Evolutionary conservation across 2,113 vertebrate genomes (phyloP).

Genomic region (Climacteris rufus): DNA sequence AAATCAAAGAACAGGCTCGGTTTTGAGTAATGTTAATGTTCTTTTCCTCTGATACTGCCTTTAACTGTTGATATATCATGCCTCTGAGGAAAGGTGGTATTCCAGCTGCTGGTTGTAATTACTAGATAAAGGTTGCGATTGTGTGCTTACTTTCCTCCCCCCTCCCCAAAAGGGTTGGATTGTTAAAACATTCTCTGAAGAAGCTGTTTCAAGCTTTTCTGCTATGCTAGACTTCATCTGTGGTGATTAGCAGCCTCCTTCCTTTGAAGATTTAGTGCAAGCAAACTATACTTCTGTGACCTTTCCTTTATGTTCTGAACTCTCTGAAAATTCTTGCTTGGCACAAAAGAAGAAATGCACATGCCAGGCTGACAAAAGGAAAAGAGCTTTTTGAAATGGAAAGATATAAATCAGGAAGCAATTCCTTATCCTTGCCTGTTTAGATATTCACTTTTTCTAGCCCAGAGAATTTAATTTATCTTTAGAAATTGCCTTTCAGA

Average conservation of each 20-base stretch:
- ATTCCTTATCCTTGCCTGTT: neutral
- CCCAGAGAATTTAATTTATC: neutral
- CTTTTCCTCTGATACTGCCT: neutral
- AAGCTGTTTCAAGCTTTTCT: conserved; percentile 40
- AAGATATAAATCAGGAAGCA: neutral
- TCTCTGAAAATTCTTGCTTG: conserved; percentile 47
- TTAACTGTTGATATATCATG: neutral
- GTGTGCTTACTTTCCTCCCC: conserved; percentile 29
- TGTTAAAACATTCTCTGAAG: conserved; percentile 65
- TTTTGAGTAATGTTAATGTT: neutral
- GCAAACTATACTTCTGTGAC: conserved; percentile 56
- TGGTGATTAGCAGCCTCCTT: conserved; percentile 53
- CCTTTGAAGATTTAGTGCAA: conserved; percentile 58
- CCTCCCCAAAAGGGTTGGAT: conserved; percentile 30
- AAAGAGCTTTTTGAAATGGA: neutral
- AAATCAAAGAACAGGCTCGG: neutral
- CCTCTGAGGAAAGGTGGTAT: neutral
- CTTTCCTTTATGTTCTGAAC: conserved; percentile 60
- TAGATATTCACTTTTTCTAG: neutral
- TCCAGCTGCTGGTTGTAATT: neutral
- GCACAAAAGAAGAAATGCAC: conserved; percentile 26
- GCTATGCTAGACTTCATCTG: conserved; percentile 32
- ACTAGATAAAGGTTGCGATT: conserved; percentile 42
- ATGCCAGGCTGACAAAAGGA: conserved; percentile 20
- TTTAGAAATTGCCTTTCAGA: neutral